A percentile compares a stretch with the other conserved stretches of the same genome.
phyloP scores from a whole-genome alignment of 2,113 vertebrate genomes.

The Arizona elegans region DNA sequence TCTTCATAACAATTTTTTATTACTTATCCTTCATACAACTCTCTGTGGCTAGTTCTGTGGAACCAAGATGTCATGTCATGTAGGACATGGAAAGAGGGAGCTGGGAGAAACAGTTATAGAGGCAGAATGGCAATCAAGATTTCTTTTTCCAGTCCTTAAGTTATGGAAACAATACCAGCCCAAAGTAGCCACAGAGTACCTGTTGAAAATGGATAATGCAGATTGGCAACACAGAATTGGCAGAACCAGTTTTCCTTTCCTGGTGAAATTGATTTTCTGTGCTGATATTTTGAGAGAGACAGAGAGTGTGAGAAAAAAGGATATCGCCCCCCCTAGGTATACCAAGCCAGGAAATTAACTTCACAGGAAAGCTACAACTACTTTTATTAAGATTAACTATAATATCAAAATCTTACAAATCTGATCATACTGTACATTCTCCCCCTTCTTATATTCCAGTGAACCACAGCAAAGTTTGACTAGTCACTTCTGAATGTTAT shows the following conservation, averaged over 20 bases:
- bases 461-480: neutral
- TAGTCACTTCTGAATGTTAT: neutral
- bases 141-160: neutral
- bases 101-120: neutral
- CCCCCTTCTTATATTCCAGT: neutral
- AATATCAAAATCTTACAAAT: neutral
- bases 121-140: neutral
- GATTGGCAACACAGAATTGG: neutral
- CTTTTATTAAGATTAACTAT: neutral
- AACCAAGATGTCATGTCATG: neutral
- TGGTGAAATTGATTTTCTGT: neutral
- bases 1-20: neutral
- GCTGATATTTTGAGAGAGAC: too few species aligned
- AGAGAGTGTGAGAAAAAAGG: too few species aligned
- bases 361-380: neutral
- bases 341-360: too few species aligned
- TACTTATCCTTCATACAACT: neutral
- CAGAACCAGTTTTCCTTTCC: neutral
- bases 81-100: neutral
- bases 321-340: too few species aligned
- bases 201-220: neutral
- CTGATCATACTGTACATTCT: neutral
- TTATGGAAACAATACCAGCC: neutral
- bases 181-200: neutral
- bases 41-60: neutral